Base-by-base conservation (phyloP, 2,888 invertebrate species). In the Pachycephus smyrnensis region DNA sequence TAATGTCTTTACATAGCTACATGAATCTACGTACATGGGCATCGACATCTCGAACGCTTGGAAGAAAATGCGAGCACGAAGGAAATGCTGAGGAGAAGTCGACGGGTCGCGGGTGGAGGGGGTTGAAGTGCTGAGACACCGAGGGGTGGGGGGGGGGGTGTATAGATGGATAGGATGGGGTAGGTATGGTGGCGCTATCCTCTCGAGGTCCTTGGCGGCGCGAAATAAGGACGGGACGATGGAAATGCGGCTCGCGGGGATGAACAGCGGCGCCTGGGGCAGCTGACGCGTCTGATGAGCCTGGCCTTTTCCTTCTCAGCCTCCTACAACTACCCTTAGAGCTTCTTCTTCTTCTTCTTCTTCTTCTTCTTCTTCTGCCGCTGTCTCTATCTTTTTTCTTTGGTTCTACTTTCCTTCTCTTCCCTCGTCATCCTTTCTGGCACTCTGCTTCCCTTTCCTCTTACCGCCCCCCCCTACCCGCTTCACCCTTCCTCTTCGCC, bases 281-380 rank as follows among this genome's bases (percentile, higher is more conserved):
- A 77, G 77, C 82, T 81, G 82, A 82, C 80, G 82, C 82, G 82
- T 82, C 80, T 81, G 82, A 82, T 81, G 82, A 82, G 82, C 76
- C 77, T 77, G 68, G 73, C 75, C 77, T 69, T 68, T 76, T 75
- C 75, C 33, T 55, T 74, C 30, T 55, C 79, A 40, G 40, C 71
- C 31, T 31, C 71, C 30, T 32, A 12, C 71, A 31, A 71, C 71
- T 71, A 35, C 71, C 71, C 69, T 55, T 55, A 55, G 55, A 23
- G 55, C 55, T 55, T 55, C 55, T 55, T 55, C 23, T 23, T 55
- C 40, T 40, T 76, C 76, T 73, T 30, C 30, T 33, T 33, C 32
- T 35, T 73, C 73, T 9, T 32, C 73, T 32, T 33, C 33, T 31
- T 12, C 73, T 69, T 71, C 71, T 33, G 11, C 71, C 12, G 12